Conservation (phyloP, 2,113 vertebrate species). For the Xiphophorus maculatus region DNA sequence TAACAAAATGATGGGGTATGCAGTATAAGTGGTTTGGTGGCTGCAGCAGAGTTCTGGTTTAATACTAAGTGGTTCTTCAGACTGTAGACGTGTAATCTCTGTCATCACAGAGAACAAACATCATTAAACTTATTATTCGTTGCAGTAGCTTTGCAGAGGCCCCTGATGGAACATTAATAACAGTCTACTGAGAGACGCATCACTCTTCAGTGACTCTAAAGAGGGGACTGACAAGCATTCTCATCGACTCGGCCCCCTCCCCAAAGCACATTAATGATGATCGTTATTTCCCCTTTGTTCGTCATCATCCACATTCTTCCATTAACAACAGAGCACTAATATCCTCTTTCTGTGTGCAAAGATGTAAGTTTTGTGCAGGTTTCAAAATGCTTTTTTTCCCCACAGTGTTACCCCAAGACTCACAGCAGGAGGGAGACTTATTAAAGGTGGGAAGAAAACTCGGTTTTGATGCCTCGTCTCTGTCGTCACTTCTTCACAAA, state of each 20-base stretch:
- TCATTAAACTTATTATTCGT: slow-evolving; percentile 71
- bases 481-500: slow-evolving; percentile 54
- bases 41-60: slow-evolving; percentile 49
- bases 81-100: slow-evolving; percentile 45
- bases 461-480: slow-evolving; percentile 43
- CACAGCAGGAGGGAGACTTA: slow-evolving; percentile 41
- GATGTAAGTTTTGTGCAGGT: slow-evolving; percentile 26
- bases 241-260: slow-evolving; percentile 56
- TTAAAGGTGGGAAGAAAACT: slow-evolving; percentile 49
- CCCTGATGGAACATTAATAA: slow-evolving; percentile 70
- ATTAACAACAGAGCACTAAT: slow-evolving; percentile 54
- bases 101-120: slow-evolving; percentile 67
- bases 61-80: slow-evolving; percentile 55
- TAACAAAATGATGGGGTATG: slow-evolving; percentile 33
- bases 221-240: slow-evolving; percentile 55
- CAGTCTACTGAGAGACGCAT: slow-evolving; percentile 61
- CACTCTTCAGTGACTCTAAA: slow-evolving; percentile 65
- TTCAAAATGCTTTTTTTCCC: slow-evolving; percentile 28
- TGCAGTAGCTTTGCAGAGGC: slow-evolving; percentile 55
- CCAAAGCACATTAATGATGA: slow-evolving; percentile 70
- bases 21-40: slow-evolving; percentile 33
- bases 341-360: slow-evolving; percentile 27
- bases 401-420: slow-evolving; percentile 26
- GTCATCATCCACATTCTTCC: slow-evolving; percentile 60
- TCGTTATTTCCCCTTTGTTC: slow-evolving; percentile 73